Evolutionary conservation across 2,888 invertebrate species (phyloP), one percentile per base, ranked within the genome.

Genomic region (Drosophila histrio): DNA sequence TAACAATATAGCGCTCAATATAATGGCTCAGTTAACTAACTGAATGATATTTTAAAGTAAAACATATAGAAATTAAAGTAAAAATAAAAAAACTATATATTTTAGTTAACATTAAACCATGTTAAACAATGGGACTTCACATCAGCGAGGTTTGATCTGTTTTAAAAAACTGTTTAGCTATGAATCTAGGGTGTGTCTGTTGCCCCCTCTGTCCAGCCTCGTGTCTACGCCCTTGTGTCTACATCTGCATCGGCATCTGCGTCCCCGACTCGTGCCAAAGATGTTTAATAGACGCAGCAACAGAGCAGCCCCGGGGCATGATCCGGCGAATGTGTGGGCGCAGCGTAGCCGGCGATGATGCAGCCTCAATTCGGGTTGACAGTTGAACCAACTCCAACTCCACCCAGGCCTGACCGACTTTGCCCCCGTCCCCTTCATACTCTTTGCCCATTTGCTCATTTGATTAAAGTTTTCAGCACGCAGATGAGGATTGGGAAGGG

Each of bases 401-500:
- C 82, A 71, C 66, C 73, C 77, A 67, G 52, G 62, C 63, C 72
- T 81, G 84, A 77, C 81, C 84, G 78, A 84, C 66, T 70, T 76
- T 59, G 38, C 52, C 46, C 36, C 53, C 36, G 50, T 32, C 54
- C 43, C 26, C 19, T 30, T 11, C 11, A 5, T 5, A 3, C 22
- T 8, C 22, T 11, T 6, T 4, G 3, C 3, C 13, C 46, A 26
- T 32, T 32, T 53, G 52, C 47, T 38, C 64, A 77, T 86, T 83
- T 87, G 87, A 81, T 81, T 81, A 87, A 87, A 79, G 84, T 83
- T 83, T 83, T 81, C 87, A 81, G 71, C 71, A 66, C 49, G 61
- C 71, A 30, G 13, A 50, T 26, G 26, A 9, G 36, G 46, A 61
- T 46, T 22, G 5, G 44, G 15, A 26, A 24, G 41, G 46, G 15